These are phyloP conservation scores for Spea bombifrons DNA, from an alignment of 2,113 vertebrate genomes.

Conservation along the genomic window DNA sequence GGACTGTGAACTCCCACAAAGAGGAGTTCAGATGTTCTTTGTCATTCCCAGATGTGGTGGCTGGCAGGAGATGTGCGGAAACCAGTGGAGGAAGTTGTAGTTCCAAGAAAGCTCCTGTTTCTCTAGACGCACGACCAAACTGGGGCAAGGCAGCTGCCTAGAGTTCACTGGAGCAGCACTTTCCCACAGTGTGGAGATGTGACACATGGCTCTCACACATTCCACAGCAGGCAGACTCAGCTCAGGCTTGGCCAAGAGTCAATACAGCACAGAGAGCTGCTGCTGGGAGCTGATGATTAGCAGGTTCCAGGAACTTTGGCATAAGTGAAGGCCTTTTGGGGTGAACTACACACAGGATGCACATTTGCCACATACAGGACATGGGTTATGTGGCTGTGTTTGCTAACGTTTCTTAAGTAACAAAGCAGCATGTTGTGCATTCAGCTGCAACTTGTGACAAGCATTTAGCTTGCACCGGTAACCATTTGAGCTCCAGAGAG, in stretches of 20 bases:
- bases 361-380: slow-evolving; percentile 28
- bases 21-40: slow-evolving; percentile 55
- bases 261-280: slow-evolving; percentile 61
- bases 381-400: not conserved
- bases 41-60: slow-evolving; percentile 49
- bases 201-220: slow-evolving; percentile 97
- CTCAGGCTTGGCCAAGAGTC: slow-evolving; percentile 70
- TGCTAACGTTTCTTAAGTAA: not conserved
- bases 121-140: slow-evolving; percentile 72
- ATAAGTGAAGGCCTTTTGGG: slow-evolving; percentile 56
- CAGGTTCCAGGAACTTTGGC: slow-evolving; percentile 76
- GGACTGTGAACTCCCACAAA: slow-evolving; percentile 47
- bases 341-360: slow-evolving; percentile 60
- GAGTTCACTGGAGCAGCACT: slow-evolving; percentile 91
- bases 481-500: too few relatives aligned
- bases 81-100: slow-evolving; percentile 68
- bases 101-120: slow-evolving; percentile 77
- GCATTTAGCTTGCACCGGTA: too few relatives aligned
- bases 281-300: slow-evolving; percentile 62
- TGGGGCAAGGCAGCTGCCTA: slow-evolving; percentile 79
- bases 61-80: slow-evolving; percentile 58
- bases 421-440: not conserved
- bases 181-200: slow-evolving; percentile 98
- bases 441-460: too few relatives aligned
- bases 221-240: slow-evolving; percentile 83